These are phyloP conservation scores for Mirza zaza DNA, from an alignment of 2,113 vertebrate genomes.

Conservation along the genomic window DNA sequence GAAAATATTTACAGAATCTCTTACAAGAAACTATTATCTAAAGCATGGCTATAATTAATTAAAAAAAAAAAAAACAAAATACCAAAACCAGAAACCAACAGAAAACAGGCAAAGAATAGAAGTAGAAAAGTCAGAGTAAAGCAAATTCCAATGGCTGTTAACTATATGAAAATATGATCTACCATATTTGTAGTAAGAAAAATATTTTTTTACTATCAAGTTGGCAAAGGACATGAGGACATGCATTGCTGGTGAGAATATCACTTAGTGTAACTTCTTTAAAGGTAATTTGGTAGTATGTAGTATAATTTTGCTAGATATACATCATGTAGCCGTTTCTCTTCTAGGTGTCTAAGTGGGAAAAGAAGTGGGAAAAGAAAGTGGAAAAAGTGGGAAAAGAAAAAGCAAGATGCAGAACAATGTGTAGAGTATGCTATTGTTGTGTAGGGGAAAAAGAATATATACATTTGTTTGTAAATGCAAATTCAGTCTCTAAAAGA, in stretches of 20 bases:
- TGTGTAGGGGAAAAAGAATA: neutral
- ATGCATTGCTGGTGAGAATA: neutral
- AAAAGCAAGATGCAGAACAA: neutral
- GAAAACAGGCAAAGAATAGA: neutral
- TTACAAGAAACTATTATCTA: constrained; percentile 32
- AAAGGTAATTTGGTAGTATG: neutral
- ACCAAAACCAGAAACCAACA: neutral
- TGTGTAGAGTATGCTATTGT: neutral
- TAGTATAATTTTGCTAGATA: constrained; percentile 13
- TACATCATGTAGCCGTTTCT: neutral
- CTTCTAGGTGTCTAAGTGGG: neutral
- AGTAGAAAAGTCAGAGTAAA: neutral
- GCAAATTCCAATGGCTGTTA: neutral
- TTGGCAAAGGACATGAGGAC: neutral
- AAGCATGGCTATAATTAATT: neutral
- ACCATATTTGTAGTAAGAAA: neutral
- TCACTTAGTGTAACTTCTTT: neutral
- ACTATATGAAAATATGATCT: neutral
- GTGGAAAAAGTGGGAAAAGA: neutral
- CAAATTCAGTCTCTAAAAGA: neutral
- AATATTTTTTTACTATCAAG: neutral
- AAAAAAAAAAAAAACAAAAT: neutral
- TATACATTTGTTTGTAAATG: neutral
- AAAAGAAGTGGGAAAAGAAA: too few species aligned
- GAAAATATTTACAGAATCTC: neutral